A percentile compares a stretch with the other conserved stretches of the same genome.
phyloP scores from a whole-genome alignment of 2,113 vertebrate species.

The Phrynosoma platyrhinos region DNA sequence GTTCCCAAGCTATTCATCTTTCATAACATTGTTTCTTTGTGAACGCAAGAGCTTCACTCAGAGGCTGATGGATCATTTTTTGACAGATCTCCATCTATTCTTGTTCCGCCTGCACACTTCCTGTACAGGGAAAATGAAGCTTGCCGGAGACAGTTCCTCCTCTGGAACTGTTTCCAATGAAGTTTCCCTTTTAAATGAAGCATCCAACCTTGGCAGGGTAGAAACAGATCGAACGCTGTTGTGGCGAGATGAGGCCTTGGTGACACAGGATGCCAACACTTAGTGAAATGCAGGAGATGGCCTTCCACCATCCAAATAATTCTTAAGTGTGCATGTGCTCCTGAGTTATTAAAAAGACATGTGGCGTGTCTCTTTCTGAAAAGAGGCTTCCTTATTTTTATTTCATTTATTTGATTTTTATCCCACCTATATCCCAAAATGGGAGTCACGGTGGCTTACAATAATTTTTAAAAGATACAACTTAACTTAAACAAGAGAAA shows the following conservation, averaged over 20 bases:
- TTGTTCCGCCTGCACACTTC: slow-evolving; percentile 48
- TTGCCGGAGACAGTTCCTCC: slow-evolving; percentile 14
- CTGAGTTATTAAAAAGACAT: background rate
- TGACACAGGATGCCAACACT: background rate
- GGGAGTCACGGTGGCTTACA: no score
- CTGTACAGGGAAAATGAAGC: slow-evolving; percentile 45
- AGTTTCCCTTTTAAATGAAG: slow-evolving; percentile 17
- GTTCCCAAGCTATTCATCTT: slow-evolving; percentile 78
- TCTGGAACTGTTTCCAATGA: slow-evolving; percentile 2
- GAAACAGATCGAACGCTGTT: background rate
- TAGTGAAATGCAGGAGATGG: slow-evolving; percentile 23
- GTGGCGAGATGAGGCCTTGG: background rate
- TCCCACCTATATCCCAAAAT: no score
- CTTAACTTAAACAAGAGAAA: no score
- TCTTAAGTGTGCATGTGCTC: background rate
- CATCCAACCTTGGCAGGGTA: background rate
- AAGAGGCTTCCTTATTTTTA: background rate
- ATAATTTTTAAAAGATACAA: no score
- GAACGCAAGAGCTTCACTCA: slow-evolving; percentile 73
- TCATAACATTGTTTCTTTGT: slow-evolving; percentile 76
- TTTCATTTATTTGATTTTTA: no score
- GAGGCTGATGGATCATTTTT: slow-evolving; percentile 71
- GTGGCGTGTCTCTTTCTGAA: background rate
- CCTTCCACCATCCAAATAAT: slow-evolving; percentile 20
- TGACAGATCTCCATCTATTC: slow-evolving; percentile 75